These are phyloP conservation scores for Malurus leucopterus DNA, from an alignment of 2,797 vertebrate genomes.

Conservation along the genomic window DNA sequence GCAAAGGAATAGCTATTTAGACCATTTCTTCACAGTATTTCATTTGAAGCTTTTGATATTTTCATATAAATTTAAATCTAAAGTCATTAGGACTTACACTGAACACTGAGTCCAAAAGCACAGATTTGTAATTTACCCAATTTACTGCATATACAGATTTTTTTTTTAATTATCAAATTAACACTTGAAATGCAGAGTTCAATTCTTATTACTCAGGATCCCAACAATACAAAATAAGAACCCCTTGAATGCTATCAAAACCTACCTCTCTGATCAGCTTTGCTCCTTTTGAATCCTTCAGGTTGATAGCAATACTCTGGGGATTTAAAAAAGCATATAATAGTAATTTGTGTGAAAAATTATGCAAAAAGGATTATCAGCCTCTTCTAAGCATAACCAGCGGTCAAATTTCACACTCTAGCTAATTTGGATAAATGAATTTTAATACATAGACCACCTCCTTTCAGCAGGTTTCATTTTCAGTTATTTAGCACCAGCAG, in stretches of 20 bases:
- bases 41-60: not conserved
- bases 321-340: constrained; percentile 17
- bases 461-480: not conserved
- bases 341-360: not conserved
- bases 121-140: not conserved
- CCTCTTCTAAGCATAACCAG: not conserved
- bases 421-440: not conserved
- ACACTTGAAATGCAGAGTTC: not conserved
- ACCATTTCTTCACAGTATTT: not conserved
- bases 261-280: constrained; percentile 85
- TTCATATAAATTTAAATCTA: not conserved
- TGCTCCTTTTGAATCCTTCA: constrained; percentile 83
- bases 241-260: not conserved
- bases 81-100: not conserved
- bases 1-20: not conserved
- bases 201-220: not conserved
- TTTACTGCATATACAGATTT: not conserved
- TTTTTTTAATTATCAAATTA: not conserved
- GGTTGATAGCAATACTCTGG: constrained; percentile 86
- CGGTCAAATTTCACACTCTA: not conserved
- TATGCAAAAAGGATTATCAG: not conserved
- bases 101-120: not conserved
- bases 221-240: not conserved
- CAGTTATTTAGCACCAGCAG: not conserved
- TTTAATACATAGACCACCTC: not conserved